Evolutionary conservation across 2,113 vertebrate genomes (phyloP), one percentile per base, ranked within the genome.

Genomic region (Poicephalus meyeri): DNA sequence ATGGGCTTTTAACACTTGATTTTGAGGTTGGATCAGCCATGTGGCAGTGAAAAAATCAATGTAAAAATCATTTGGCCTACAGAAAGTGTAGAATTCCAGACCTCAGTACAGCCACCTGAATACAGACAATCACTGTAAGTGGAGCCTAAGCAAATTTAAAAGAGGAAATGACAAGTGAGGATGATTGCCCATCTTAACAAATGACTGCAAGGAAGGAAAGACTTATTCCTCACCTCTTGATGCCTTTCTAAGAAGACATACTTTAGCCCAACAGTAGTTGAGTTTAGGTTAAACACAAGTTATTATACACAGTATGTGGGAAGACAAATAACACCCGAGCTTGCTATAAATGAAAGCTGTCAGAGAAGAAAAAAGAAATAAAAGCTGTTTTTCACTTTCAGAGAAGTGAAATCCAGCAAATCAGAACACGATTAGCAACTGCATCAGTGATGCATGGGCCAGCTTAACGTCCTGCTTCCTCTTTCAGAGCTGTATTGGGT

Each of bases 261-360:
- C 52, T 86, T 95, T 21, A 92, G 88, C 69, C 69, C 79, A 94
- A 79, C 25, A 74, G 66, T 71, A 90, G 64, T 35, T 65, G 39
- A 84, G 24, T 80, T 92, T 71, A 86, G 77, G 50, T 84, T 88
- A 91, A 95, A 91, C 25, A 50, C 31, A 73, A 42, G 35, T 70
- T 83, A n/a, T 41, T 86, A 53, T 33, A 58, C 50, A 91, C 26
- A 21, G 23, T 11, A 19, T 74, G 73, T 60, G 65, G 80, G 86
- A 92, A 88, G 88, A 72, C 68, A 84, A 29, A 9, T 90, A 93
- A 74, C 29, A 86, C 76, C 55, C 93, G 69, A 93, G 19, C 25
- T 66, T 88, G 50, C 74, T 94, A 49, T 80, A 89, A 92, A 44
- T 86, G 55, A 95, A 92, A 93, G 58, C 65, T 80, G 33, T 88